phyloP scores from a whole-genome alignment of 2,888 invertebrate genomes.

The Coremacera marginata region DNA sequence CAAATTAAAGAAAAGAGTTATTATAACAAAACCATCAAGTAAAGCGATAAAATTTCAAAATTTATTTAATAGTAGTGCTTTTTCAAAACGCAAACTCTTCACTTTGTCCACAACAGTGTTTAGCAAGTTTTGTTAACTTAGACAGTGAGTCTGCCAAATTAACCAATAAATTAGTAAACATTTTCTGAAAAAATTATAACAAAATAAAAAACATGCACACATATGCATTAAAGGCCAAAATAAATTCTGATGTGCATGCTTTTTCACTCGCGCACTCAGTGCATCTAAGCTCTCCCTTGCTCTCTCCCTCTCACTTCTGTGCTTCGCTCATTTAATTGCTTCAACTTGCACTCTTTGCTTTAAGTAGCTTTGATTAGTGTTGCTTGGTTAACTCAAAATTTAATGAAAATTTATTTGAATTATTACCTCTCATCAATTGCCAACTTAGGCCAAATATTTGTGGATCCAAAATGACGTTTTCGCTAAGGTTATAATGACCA shows the following conservation, averaged over 20 bases:
- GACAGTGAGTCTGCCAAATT: too few relatives aligned
- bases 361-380: not conserved
- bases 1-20: not conserved
- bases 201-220: not conserved
- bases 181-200: not conserved
- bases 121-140: too few relatives aligned
- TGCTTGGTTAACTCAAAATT: not conserved
- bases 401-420: too few relatives aligned
- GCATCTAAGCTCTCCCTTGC: not conserved
- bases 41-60: too few relatives aligned
- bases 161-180: too few relatives aligned
- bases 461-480: too few relatives aligned
- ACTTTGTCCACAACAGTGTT: too few relatives aligned
- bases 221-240: not conserved
- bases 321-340: not conserved
- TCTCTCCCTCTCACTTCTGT: conserved; percentile 18
- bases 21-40: not conserved
- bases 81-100: too few relatives aligned
- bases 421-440: too few relatives aligned
- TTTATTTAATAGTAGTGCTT: too few relatives aligned
- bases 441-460: too few relatives aligned
- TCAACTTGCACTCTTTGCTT: not conserved
- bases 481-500: too few relatives aligned
- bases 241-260: not conserved
- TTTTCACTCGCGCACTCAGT: conserved; percentile 6